Percentiles rank a stretch among this genome's conserved stretches.
Conservation (phyloP, 2,888 invertebrate species). For the Tachina lurida region DNA sequence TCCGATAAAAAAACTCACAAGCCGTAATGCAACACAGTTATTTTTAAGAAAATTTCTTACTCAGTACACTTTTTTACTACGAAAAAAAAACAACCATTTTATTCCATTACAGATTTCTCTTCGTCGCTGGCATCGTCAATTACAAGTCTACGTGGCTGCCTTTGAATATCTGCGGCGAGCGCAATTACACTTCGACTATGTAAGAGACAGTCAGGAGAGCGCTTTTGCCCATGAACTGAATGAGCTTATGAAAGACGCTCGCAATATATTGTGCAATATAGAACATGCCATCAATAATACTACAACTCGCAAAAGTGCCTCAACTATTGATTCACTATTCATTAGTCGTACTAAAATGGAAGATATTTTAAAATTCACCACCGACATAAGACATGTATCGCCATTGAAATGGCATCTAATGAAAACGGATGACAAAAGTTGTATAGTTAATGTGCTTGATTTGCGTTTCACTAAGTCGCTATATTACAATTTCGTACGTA, state of each 20-base stretch:
- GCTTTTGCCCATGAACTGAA: slow-evolving; percentile 73
- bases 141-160: slow-evolving; percentile 79
- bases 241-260: slow-evolving; percentile 74
- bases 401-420: slow-evolving; percentile 54
- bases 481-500: slow-evolving; percentile 74
- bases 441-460: slow-evolving; percentile 73
- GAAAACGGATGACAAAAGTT: slow-evolving; percentile 31
- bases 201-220: slow-evolving; percentile 72
- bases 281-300: slow-evolving; percentile 78
- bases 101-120: slow-evolving; percentile 75
- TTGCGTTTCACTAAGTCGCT: slow-evolving; percentile 75
- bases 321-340: slow-evolving; percentile 54
- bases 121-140: slow-evolving; percentile 77
- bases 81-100: not conserved
- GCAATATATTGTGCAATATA: slow-evolving; percentile 76
- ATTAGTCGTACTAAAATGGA: slow-evolving; percentile 75
- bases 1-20: no score
- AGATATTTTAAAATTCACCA: slow-evolving; percentile 73
- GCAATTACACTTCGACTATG: slow-evolving; percentile 75
- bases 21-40: no score
- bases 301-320: slow-evolving; percentile 34
- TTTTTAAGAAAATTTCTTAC: no score
- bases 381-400: slow-evolving; percentile 69
- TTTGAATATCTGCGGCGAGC: slow-evolving; percentile 77
- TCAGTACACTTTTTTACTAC: no score